A percentile compares a stretch with the other conserved stretches of the same genome.
phyloP scores from a whole-genome alignment of 2,113 vertebrate genomes.

The Cranoglanis bouderius region DNA sequence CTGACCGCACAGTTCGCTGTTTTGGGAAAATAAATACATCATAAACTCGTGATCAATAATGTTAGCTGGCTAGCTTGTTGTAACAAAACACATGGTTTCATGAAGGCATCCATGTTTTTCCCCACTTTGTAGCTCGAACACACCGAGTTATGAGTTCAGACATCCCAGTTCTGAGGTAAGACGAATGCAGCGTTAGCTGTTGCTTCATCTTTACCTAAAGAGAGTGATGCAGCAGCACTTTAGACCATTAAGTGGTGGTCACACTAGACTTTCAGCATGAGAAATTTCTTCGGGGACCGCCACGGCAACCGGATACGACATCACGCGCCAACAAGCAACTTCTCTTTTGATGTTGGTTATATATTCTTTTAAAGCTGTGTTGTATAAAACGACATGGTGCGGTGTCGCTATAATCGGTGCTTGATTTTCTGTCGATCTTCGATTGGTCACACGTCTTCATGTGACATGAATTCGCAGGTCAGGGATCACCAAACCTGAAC shows the following conservation, averaged over 20 bases:
- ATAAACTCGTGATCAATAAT: not conserved
- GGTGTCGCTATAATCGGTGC: too few relatives aligned
- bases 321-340: too few relatives aligned
- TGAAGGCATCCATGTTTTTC: not conserved
- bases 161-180: not conserved
- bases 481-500: too few relatives aligned
- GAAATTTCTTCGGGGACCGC: too few relatives aligned
- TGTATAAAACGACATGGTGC: too few relatives aligned
- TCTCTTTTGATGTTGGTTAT: too few relatives aligned
- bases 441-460: too few relatives aligned
- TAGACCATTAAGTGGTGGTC: not conserved
- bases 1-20: not conserved
- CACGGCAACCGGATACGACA: too few relatives aligned
- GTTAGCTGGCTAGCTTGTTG: not conserved
- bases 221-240: not conserved
- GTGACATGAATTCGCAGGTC: too few relatives aligned
- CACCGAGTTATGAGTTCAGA: not conserved
- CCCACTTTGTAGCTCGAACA: not conserved
- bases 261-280: too few relatives aligned
- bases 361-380: too few relatives aligned
- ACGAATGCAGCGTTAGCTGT: not conserved
- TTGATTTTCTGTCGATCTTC: too few relatives aligned
- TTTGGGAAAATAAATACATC: not conserved
- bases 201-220: not conserved
- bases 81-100: not conserved